Conservation (phyloP, 2,888 invertebrate species). For the Harmothoe impar region DNA sequence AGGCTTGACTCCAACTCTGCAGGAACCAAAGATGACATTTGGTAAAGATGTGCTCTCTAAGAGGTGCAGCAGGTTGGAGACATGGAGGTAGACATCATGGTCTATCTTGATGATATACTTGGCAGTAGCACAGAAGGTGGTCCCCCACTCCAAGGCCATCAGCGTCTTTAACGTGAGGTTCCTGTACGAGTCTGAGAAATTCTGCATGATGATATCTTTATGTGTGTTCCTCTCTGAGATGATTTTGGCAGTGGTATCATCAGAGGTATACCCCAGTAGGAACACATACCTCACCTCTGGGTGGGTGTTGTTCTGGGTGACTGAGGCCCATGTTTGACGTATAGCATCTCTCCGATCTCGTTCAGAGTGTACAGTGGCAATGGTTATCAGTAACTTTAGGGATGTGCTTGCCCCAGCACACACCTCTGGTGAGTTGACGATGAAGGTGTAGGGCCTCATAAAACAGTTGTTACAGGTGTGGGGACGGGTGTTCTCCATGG, state of each 20-base stretch:
- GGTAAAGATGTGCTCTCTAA: neutral
- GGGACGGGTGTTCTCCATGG: neutral
- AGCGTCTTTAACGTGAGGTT: conserved; percentile 59
- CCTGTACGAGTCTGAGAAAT: conserved; percentile 49
- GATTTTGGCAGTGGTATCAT: neutral
- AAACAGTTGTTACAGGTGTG: neutral
- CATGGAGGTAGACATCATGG: conserved; percentile 65
- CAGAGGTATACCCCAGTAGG: neutral
- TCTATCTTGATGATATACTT: conserved; percentile 12
- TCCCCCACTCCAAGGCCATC: conserved; percentile 57
- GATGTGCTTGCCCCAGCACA: neutral
- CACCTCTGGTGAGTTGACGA: conserved; percentile 40
- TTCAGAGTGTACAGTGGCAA: neutral
- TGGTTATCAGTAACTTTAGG: neutral
- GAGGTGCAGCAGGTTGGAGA: conserved; percentile 66
- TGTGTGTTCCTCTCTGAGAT: neutral
- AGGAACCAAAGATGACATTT: conserved; percentile 63
- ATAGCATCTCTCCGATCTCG: neutral
- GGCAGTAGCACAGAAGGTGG: conserved; percentile 55
- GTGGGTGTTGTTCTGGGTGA: conserved; percentile 20
- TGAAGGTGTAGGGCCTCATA: conserved; percentile 1
- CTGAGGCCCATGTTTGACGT: neutral
- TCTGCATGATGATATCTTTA: conserved; percentile 16
- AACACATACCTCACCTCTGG: conserved; percentile 28
- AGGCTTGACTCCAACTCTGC: conserved; percentile 58